Base-by-base conservation (phyloP, 2,113 vertebrate species). In the Diadophis punctatus region DNA sequence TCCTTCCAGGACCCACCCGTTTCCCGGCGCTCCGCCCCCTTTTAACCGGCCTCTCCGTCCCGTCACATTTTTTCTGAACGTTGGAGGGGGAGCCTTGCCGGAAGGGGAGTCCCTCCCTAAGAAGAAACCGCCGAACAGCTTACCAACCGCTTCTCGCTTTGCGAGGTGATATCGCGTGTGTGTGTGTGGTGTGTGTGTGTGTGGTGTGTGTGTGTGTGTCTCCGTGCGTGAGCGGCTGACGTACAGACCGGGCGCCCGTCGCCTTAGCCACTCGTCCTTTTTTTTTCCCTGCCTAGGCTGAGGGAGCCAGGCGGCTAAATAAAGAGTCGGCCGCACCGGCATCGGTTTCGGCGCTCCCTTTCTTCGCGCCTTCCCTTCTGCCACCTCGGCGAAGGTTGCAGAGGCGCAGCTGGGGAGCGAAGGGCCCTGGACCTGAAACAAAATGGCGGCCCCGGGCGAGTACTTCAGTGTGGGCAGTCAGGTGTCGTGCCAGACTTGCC, bases 371-470 rank as follows among this genome's bases (percentile, higher is more conserved):
- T 46, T 34, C 7, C 49, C 46, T 14, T 58, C 89, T 22, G 34
- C 92, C 91, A 0, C 86, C 68, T 95, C 88, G 87, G 86, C 27
- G 34, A 60, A 55, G 91, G 90, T 74, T 23, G 93, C 92, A 68
- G 93, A 74, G 93, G 88, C 27, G 49, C 63, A 86, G n/a, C 80
- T 89, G 74, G 68, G 60, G 84, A 68, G 63, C 87, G 87, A 85
- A 84, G 87, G 91, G 92, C 96, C 96, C 91, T 95, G 97, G 98
- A 96, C 97, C 97, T 96, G 95, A 98, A 98, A 98, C 98, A 99
- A 99, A 98, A 99, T 99, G 99, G 98, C 99, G 98, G 99, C 98
- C 96, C 99, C 98, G 98, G 87, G 91, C 98, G 99, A 99, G 98
- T 99, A 98, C 97, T 99, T 99, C 96, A 99, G 98, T 97, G 98